Evolutionary conservation across 2,113 vertebrate species (phyloP).

Genomic region (Cryptoleucopteryx plumbea): DNA sequence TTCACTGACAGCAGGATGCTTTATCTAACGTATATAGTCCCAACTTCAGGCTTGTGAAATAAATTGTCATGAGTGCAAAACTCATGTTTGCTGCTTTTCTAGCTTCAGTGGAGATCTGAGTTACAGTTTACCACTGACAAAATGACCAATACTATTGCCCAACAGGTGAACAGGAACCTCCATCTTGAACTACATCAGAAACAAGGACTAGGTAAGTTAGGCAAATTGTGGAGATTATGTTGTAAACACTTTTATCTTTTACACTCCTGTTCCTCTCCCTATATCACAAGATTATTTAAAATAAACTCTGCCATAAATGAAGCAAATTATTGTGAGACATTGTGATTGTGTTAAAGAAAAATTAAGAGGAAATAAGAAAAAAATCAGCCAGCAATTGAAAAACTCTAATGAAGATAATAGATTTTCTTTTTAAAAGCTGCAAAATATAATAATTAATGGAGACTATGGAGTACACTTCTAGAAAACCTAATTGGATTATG

Average conservation of each 20-base stretch:
- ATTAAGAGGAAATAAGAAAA: neutral
- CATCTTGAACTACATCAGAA: neutral
- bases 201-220: neutral
- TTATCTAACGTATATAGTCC: neutral
- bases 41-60: neutral
- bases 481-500: neutral
- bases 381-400: neutral
- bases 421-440: neutral
- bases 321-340: neutral
- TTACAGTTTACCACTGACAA: neutral
- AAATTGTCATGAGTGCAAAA: neutral
- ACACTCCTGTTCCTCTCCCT: neutral
- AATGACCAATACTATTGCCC: neutral
- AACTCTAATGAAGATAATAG: neutral
- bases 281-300: neutral
- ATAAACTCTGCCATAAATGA: neutral
- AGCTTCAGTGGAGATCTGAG: neutral
- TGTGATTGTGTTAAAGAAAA: neutral
- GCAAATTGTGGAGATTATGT: neutral
- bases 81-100: neutral
- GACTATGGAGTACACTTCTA: neutral
- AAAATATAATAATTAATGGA: neutral
- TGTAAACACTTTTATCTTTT: neutral
- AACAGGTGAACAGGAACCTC: neutral
- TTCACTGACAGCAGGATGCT: neutral